phyloP scores from a whole-genome alignment of 2,113 vertebrate genomes.

The Helogale parvula region DNA sequence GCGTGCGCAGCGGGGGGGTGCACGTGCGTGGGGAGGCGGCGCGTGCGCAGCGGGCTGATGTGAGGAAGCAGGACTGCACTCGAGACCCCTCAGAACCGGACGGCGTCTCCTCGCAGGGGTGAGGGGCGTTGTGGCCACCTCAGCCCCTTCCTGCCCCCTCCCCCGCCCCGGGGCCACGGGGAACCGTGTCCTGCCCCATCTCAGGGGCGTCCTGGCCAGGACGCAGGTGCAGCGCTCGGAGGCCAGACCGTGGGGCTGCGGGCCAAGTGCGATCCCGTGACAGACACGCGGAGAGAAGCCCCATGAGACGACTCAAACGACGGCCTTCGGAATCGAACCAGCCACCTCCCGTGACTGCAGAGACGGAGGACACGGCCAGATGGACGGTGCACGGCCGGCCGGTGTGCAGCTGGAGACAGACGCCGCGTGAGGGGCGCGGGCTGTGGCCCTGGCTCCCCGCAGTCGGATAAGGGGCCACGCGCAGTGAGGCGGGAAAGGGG shows the following conservation, averaged over 20 bases:
- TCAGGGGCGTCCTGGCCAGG: not conserved
- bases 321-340: not conserved
- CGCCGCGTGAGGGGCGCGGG: not conserved
- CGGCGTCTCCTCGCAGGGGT: not conserved
- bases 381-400: not conserved
- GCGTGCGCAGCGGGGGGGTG: too few species aligned
- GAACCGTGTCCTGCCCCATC: fast-evolving
- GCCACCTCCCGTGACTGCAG: not conserved
- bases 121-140: fast-evolving
- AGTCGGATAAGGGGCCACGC: fast-evolving
- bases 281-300: not conserved
- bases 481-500: fast-evolving
- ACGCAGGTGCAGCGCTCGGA: not conserved
- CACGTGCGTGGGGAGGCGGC: too few species aligned
- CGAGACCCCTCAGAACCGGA: fast-evolving
- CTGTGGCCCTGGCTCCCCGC: not conserved
- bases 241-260: not conserved
- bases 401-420: not conserved
- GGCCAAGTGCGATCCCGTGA: not conserved
- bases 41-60: fast-evolving
- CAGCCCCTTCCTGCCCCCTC: not conserved
- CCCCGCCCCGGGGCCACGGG: not conserved
- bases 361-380: not conserved
- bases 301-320: not conserved
- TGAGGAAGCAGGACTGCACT: fast-evolving